A percentile compares a stretch with the other conserved stretches of the same genome.
Conservation (phyloP, 37 sponge, comb jelly and placozoan genomes). For the Aplysina aerophoba region DNA sequence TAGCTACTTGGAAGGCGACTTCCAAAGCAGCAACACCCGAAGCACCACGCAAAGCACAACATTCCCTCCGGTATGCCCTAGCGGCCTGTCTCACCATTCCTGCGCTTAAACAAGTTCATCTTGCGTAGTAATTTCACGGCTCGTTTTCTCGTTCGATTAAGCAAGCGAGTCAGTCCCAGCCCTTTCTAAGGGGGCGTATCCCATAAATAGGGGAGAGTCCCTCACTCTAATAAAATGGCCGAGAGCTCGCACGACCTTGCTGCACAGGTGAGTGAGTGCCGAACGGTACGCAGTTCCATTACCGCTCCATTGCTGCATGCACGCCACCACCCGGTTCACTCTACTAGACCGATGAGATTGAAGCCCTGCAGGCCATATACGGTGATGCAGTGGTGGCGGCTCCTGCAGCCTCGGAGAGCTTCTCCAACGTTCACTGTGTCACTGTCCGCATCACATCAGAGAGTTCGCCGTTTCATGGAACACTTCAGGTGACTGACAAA, state of each 20-base stretch:
- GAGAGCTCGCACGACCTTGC: neutral
- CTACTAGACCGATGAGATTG: conserved; percentile 48
- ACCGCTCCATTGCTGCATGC: no score
- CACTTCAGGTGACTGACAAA: no score
- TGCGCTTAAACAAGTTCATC: no score
- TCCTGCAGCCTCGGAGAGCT: neutral
- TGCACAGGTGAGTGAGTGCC: neutral
- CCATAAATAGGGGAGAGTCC: neutral
- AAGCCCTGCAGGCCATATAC: conserved; percentile 64
- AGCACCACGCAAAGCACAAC: neutral
- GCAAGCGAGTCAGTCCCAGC: no score
- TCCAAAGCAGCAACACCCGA: neutral
- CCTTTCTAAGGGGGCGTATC: neutral
- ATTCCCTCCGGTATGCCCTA: neutral
- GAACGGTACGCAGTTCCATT: neutral
- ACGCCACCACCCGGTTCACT: no score
- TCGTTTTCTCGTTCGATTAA: no score
- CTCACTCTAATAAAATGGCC: neutral
- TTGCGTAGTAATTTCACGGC: no score
- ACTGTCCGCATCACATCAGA: neutral
- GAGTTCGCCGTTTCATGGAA: no score
- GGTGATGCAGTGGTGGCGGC: conserved; percentile 28
- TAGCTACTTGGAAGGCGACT: neutral
- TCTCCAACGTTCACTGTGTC: neutral
- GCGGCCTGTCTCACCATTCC: neutral